Evolutionary conservation across 2,113 vertebrate species (phyloP).

Genomic region (Ctenodactylus gundi): DNA sequence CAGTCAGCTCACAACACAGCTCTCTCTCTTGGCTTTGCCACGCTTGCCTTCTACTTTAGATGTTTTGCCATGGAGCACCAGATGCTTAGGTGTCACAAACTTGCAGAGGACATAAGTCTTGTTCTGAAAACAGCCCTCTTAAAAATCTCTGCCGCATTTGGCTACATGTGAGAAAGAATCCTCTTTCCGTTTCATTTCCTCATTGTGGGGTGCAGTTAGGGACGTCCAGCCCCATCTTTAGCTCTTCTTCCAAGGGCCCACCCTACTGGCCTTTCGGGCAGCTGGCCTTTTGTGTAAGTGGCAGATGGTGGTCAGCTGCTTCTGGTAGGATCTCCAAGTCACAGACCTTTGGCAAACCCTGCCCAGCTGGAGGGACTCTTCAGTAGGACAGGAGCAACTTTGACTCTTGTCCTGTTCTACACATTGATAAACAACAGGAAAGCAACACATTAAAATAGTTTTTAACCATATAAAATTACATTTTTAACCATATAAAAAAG

Average conservation of each 20-base stretch:
- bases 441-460: not conserved
- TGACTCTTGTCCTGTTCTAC: not conserved
- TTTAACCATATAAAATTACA: not conserved
- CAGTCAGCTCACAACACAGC: accelerated
- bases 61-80: not conserved
- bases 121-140: not conserved
- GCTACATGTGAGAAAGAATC: not conserved
- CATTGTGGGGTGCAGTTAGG: accelerated
- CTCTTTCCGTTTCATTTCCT: not conserved
- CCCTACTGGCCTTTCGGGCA: accelerated
- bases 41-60: not conserved
- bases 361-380: not conserved
- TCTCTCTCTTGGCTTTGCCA: not conserved
- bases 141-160: not conserved
- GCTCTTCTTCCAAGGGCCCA: accelerated
- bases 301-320: accelerated
- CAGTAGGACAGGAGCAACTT: not conserved
- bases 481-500: not conserved
- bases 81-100: not conserved
- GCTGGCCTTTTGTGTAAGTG: not conserved
- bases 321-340: no score
- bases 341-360: no score
- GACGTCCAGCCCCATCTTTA: accelerated
- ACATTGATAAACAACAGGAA: not conserved
- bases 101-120: no score